Base-by-base conservation (phyloP, 2,888 invertebrate genomes). In the Ischnus inquisitorius region DNA sequence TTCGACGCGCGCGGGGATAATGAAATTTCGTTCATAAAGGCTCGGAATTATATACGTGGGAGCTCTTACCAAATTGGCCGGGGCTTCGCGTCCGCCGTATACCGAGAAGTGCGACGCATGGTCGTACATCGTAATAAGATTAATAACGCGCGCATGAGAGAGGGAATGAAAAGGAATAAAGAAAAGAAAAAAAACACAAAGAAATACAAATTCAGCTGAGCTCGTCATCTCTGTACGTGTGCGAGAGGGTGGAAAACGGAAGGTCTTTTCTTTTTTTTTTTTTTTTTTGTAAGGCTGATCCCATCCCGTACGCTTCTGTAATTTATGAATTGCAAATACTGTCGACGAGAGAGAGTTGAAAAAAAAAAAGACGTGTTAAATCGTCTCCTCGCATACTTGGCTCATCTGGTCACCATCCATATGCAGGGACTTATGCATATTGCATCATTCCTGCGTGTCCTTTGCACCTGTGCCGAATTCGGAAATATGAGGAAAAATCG, bases 21-120 rank as follows among this genome's bases (percentile, higher is more conserved):
- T 85, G 82, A 80, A 83, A 85, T 85, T 86, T 83, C 41, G 78
- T 79, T 83, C 71, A 76, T 67, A 71, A 54, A 74, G 28, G 48
- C 46, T 48, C n/a, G 64, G 75, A 39, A 78, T 82, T 68, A 82
- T 75, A 65, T 76, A 75, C 75, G 83, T 75, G 79, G 79, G 79
- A 83, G 71, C 75, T 71, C 48, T 76, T 64, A 41, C 65, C 19
- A 76, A 83, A 83, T 79, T 83, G 71, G 75, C 65, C 71, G 62
- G 28, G 46, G 5, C 39, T n/a, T n/a, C 69, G 1, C 34, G 72
- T 64, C 68, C 22, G 19, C 62, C 25, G 57, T 79, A 65, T 65
- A 69, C 83, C 43, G 74, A 79, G 82, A 74, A 82, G 41, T 51
- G 43, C 60, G 74, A 71, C 74, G 75, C 75, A 69, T 54, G 72